These are phyloP conservation scores for Oceanodroma tethys DNA, from an alignment of 2,113 vertebrate genomes.

Conservation along the genomic window DNA sequence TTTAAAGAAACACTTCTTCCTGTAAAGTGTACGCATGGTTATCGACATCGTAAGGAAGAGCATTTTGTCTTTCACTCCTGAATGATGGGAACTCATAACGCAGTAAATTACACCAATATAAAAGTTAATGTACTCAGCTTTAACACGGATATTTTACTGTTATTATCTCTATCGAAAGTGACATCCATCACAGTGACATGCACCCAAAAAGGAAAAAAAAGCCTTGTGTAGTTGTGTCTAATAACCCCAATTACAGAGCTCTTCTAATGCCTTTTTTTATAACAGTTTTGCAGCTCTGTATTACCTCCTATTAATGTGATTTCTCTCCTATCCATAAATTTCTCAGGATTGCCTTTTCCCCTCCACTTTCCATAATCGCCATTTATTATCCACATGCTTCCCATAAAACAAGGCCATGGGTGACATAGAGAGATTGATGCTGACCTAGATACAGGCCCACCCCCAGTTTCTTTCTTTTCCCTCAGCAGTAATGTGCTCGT, in stretches of 20 bases:
- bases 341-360: constrained; percentile 37
- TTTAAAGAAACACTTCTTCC: constrained; percentile 52
- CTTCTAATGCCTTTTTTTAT: constrained; percentile 58
- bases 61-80: constrained; percentile 23
- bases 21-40: neutral
- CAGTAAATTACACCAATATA: constrained; percentile 35
- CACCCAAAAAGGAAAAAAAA: neutral
- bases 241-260: constrained; percentile 46
- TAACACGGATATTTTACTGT: constrained; percentile 32
- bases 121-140: constrained; percentile 57
- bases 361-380: constrained; percentile 1
- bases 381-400: constrained; percentile 20
- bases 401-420: constrained; percentile 27
- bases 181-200: constrained; percentile 30
- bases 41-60: neutral
- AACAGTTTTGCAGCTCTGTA: constrained; percentile 12
- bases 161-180: constrained; percentile 43
- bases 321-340: constrained; percentile 36
- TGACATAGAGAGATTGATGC: constrained; percentile 22
- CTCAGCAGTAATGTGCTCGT: neutral
- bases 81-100: constrained; percentile 4
- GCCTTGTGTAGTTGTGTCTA: neutral
- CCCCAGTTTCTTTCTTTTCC: neutral
- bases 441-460: constrained; percentile 32
- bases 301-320: constrained; percentile 35